Percentiles rank a stretch among this genome's conserved stretches.
These are phyloP conservation scores for Catamblyrhynchus diadema DNA, from an alignment of 2,797 vertebrate genomes.

Conservation along the genomic window DNA sequence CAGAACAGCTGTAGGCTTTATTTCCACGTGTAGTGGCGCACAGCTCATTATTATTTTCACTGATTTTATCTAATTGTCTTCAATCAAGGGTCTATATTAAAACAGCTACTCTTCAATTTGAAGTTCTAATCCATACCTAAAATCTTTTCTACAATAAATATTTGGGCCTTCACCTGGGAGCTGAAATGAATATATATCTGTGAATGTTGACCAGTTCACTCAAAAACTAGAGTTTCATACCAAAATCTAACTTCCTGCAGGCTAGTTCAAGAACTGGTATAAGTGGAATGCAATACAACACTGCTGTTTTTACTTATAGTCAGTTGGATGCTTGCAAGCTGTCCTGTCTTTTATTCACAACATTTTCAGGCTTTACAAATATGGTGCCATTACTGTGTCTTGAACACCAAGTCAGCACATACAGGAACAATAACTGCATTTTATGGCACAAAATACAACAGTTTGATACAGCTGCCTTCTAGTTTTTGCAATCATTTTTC, in stretches of 20 bases:
- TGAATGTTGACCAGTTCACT: not conserved
- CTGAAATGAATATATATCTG: not conserved
- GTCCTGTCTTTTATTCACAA: not conserved
- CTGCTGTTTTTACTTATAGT: not conserved
- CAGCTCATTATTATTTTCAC: not conserved
- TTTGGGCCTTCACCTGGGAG: not conserved
- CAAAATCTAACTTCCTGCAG: not conserved
- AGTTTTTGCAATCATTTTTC: slow-evolving; percentile 24
- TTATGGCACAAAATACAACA: not conserved
- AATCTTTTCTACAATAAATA: not conserved
- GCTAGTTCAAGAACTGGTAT: not conserved
- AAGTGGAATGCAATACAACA: not conserved
- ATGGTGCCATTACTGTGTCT: not conserved
- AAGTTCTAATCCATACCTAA: not conserved
- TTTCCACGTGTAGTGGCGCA: not conserved
- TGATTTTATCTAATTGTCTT: not conserved
- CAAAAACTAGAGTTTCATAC: not conserved
- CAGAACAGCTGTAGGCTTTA: not conserved
- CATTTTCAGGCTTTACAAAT: not conserved
- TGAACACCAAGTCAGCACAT: not conserved
- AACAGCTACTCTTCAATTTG: not conserved
- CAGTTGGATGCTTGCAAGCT: not conserved
- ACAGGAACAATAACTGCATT: slow-evolving; percentile 58
- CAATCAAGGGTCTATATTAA: not conserved
- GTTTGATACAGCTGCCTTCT: slow-evolving; percentile 21